A percentile compares a stretch with the other conserved stretches of the same genome.
Conservation (phyloP, 2,113 vertebrate species). For the Seriola dumerili region DNA sequence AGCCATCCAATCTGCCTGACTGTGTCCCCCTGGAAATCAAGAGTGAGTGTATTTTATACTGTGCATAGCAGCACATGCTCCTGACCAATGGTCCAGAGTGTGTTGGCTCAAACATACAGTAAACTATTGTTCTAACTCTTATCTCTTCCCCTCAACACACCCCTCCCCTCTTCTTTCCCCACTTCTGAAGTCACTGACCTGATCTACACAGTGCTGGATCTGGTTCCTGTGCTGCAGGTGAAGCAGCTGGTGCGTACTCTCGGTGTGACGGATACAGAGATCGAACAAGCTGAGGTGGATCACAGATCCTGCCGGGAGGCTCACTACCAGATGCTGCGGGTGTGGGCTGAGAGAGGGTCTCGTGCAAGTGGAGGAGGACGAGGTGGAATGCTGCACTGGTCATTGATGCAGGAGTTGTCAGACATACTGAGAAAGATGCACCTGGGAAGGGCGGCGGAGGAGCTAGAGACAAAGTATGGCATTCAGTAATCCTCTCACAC, state of each 20-base stretch:
- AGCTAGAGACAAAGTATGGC: constrained; percentile 77
- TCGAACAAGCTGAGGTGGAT: constrained; percentile 81
- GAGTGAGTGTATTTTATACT: constrained; percentile 69
- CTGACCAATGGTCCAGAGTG: constrained; percentile 3
- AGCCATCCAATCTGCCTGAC: constrained; percentile 75
- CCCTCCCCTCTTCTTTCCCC: neutral
- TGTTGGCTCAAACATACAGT: constrained; percentile 22
- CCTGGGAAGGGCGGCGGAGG: constrained; percentile 75
- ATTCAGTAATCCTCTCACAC: constrained; percentile 49
- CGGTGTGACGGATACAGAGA: constrained; percentile 80
- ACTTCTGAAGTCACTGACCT: constrained; percentile 72
- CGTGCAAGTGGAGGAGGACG: constrained; percentile 14
- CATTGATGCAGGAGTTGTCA: constrained; percentile 70
- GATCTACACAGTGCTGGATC: constrained; percentile 82
- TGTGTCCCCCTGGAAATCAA: constrained; percentile 82
- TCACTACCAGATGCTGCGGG: constrained; percentile 84
- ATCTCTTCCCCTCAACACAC: constrained; percentile 18
- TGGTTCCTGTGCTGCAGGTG: constrained; percentile 77
- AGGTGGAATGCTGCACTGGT: constrained; percentile 57
- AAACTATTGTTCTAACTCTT: constrained; percentile 26
- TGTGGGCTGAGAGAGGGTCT: constrained; percentile 72
- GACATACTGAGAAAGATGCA: constrained; percentile 76
- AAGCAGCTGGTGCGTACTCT: constrained; percentile 83
- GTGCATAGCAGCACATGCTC: neutral
- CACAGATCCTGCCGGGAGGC: constrained; percentile 75